Conservation (phyloP, 2,888 invertebrate genomes). For the Netelia inedita region DNA sequence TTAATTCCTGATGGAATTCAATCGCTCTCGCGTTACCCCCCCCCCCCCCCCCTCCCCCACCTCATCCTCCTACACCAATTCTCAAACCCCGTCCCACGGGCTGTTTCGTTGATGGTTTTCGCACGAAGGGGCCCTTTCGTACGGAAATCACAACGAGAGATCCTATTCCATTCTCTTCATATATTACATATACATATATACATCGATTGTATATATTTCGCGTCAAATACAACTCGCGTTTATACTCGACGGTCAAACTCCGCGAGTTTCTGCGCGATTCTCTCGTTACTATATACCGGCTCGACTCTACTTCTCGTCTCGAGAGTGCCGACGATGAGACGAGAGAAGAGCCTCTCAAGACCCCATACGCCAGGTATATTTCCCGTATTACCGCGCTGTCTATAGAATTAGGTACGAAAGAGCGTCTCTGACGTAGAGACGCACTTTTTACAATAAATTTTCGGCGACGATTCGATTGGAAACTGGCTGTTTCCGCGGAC, state of each 20-base stretch:
- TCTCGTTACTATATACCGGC: conserved; percentile 52
- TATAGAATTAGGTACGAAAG: background rate
- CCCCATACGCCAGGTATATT: background rate
- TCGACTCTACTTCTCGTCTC: conserved; percentile 51
- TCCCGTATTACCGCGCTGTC: conserved; percentile 29
- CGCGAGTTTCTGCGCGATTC: conserved; percentile 58
- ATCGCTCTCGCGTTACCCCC: conserved; percentile 61
- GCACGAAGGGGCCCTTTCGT: conserved; percentile 31
- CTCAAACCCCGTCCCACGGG: background rate
- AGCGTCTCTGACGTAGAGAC: too few species aligned
- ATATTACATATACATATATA: conserved; percentile 14
- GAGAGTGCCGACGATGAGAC: conserved; percentile 54
- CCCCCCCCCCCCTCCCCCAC: background rate
- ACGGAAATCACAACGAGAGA: conserved; percentile 4
- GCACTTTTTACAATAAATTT: too few species aligned
- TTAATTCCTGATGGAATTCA: conserved; percentile 65
- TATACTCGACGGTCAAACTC: conserved; percentile 56
- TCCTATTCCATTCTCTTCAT: conserved; percentile 14
- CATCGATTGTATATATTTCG: background rate
- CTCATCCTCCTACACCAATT: background rate
- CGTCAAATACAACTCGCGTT: conserved; percentile 11
- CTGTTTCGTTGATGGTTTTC: conserved; percentile 38
- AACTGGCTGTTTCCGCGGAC: too few species aligned
- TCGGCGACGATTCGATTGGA: too few species aligned
- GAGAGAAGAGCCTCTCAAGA: conserved; percentile 63